Evolutionary conservation across 2,113 vertebrate genomes (phyloP), one percentile per base, ranked within the genome.

Genomic region (Lampris incognitus): DNA sequence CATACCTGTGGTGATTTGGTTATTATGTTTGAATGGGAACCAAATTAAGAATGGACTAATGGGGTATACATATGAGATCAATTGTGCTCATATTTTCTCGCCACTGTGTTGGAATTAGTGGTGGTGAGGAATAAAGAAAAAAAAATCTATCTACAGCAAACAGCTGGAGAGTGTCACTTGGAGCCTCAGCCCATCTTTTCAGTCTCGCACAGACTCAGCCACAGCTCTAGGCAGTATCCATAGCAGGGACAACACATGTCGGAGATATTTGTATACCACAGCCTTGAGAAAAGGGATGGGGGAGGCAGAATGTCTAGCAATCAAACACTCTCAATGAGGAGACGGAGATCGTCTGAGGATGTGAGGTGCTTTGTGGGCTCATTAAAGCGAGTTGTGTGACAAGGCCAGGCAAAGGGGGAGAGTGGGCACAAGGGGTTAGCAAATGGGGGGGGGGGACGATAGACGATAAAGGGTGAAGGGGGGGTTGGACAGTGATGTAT

Each of bases 241-340:
- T 58, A 79, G 66, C 51, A 75, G 72, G 63, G 70, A 63, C 78
- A 65, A 79, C 66, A 64, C 77, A 69, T 74, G 24, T 55, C 69
- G 66, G 6, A 78, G 72, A 82, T 85, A 24, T 54, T 72, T 78
- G 58, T 84, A 81, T 83, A 66, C 69, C 71, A 74, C 52, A 54
- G 38, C 72, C 61, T 80, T 72, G 73, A 77, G 39, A 51, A 4
- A 68, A 63, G 72, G 41, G 51, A 61, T 58, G 54, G 39, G 41
- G 51, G 58, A 61, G 54, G 39, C 56, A 65, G 46, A 66, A 51
- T 72, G 71, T 73, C 80, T 77, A 61, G 85, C 81, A 93, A 92
- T 93, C 90, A 95, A 93, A 91, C 72, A 82, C 66, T 84, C 66
- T 88, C 79, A 91, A 91, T 94, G 89, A 92, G 67, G 74, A 73